These are phyloP conservation scores for Bombus superbus DNA, from an alignment of 1,140 invertebrate genomes.

Conservation along the genomic window DNA sequence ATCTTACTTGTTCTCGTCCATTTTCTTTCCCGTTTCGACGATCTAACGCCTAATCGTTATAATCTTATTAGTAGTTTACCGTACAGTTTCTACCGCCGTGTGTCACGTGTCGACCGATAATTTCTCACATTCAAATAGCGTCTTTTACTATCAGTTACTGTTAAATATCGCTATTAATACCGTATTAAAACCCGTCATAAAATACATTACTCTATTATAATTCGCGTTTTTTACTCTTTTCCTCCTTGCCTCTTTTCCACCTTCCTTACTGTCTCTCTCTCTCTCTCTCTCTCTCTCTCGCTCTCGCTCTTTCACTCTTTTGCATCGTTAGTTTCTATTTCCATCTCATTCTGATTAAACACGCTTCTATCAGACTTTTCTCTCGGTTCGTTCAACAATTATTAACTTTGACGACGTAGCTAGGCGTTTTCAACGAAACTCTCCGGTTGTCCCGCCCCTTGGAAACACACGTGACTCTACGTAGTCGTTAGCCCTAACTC, in stretches of 20 bases:
- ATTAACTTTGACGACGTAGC: neutral
- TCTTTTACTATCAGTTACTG: slow-evolving; percentile 73
- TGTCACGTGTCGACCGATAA: slow-evolving; percentile 2
- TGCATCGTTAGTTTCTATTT: slow-evolving; percentile 16
- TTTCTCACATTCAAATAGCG: slow-evolving; percentile 59
- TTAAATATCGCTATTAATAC: slow-evolving; percentile 81
- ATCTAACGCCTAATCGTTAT: slow-evolving; percentile 42
- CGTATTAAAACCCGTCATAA: slow-evolving; percentile 81
- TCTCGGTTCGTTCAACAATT: slow-evolving; percentile 33
- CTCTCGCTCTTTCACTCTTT: slow-evolving; percentile 20
- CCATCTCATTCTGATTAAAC: slow-evolving; percentile 29
- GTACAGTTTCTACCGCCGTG: slow-evolving; percentile 20
- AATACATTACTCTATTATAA: slow-evolving; percentile 80
- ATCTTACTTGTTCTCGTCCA: slow-evolving; percentile 7
- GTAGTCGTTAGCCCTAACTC: neutral
- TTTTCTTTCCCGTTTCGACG: slow-evolving; percentile 25
- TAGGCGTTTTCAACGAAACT: neutral
- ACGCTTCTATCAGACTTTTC: slow-evolving; percentile 38
- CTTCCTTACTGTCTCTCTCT: slow-evolving; percentile 52
- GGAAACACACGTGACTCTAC: neutral
- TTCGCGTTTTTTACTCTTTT: slow-evolving; percentile 62
- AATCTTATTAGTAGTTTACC: slow-evolving; percentile 54
- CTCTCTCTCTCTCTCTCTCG: slow-evolving; percentile 47
- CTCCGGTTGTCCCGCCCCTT: neutral
- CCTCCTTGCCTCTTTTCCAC: slow-evolving; percentile 57